A percentile compares a stretch with the other conserved stretches of the same genome.
These are phyloP conservation scores for Aphis craccivora DNA, from an alignment of 1,140 invertebrate species.

Conservation along the genomic window DNA sequence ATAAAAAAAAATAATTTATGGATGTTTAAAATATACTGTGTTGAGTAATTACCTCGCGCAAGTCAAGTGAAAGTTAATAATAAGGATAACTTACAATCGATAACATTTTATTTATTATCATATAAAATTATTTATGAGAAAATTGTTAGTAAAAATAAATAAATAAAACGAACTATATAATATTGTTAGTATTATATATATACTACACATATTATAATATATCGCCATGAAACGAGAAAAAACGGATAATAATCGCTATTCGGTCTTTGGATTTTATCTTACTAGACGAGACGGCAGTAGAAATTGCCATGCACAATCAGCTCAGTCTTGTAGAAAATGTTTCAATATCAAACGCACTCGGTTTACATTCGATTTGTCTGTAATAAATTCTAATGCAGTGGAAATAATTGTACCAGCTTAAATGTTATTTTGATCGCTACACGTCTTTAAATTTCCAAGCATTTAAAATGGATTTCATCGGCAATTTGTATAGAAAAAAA, in stretches of 20 bases:
- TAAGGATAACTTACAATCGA: not conserved
- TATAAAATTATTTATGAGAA: not conserved
- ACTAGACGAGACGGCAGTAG: too few species aligned
- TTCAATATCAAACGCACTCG: slow-evolving; percentile 1
- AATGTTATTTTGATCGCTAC: not conserved
- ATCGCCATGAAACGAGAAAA: not conserved
- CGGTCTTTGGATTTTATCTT: not conserved
- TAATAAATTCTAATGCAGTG: slow-evolving; percentile 3
- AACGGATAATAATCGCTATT: not conserved
- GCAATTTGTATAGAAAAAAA: not conserved
- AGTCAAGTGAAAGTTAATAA: not conserved
- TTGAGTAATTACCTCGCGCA: not conserved
- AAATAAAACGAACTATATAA: not conserved
- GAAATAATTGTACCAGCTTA: slow-evolving; percentile 21
- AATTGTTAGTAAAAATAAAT: not conserved
- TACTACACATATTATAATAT: not conserved
- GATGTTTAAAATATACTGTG: not conserved
- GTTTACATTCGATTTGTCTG: not conserved
- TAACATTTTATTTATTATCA: not conserved
- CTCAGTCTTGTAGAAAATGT: not conserved
- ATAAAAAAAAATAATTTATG: not conserved
- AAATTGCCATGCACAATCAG: not conserved
- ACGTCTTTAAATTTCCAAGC: not conserved
- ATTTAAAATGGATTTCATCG: not conserved
- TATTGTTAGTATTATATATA: not conserved